These are phyloP conservation scores for Eulacestoma nigropectus DNA, from an alignment of 2,113 vertebrate genomes.

Conservation along the genomic window DNA sequence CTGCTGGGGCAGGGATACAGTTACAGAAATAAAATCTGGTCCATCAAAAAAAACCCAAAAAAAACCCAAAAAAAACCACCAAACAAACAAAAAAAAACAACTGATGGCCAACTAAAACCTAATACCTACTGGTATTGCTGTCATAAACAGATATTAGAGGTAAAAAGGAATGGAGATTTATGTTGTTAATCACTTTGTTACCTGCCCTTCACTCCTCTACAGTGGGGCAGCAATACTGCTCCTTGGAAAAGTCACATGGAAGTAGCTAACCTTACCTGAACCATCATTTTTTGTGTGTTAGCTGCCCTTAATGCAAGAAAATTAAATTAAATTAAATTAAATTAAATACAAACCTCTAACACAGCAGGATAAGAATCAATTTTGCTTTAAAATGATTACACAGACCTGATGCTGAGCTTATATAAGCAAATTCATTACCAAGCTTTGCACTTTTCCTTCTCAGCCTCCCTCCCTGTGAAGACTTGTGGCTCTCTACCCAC, in stretches of 20 bases:
- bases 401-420: background rate
- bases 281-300: background rate
- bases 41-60: background rate
- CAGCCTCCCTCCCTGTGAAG: background rate
- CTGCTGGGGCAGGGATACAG: background rate
- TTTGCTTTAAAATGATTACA: background rate
- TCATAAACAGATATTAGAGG: background rate
- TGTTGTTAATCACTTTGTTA: background rate
- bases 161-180: background rate
- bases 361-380: background rate
- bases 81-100: background rate
- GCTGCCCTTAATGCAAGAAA: background rate
- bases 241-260: background rate
- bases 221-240: background rate
- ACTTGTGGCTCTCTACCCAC: accelerated
- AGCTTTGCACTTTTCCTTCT: background rate
- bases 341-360: background rate
- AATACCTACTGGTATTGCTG: background rate
- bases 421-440: background rate
- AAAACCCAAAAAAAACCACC: too few relatives aligned
- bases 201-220: background rate
- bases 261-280: background rate
- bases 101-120: background rate
- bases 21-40: background rate
- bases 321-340: background rate